These are phyloP conservation scores for Eurystomus glaucurus DNA, from an alignment of 2,797 vertebrate species.

Conservation along the genomic window DNA sequence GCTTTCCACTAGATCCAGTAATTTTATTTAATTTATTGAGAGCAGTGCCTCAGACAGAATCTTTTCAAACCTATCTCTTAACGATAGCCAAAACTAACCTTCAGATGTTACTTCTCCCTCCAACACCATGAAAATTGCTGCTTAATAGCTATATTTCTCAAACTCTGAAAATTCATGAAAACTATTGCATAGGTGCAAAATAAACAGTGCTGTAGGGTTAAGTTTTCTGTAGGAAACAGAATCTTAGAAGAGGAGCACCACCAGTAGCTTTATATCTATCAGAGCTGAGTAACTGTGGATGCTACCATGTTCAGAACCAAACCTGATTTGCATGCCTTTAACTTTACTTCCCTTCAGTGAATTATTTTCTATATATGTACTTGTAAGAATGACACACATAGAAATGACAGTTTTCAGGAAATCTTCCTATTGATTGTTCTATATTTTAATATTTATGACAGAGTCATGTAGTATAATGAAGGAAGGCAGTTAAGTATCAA, in stretches of 20 bases:
- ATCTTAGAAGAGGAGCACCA: neutral
- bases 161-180: neutral
- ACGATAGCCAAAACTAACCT: neutral
- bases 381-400: rapidly evolving
- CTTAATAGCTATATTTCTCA: neutral
- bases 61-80: neutral
- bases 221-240: neutral
- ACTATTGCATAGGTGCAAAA: neutral
- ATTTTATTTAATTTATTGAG: slow-evolving; percentile 8
- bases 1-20: neutral
- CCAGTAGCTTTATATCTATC: neutral
- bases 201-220: neutral
- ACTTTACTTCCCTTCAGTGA: neutral
- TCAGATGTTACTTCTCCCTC: neutral
- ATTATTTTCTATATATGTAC: neutral
- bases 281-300: neutral
- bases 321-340: neutral
- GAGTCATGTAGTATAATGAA: neutral
- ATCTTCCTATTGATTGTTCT: neutral
- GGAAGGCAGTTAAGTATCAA: neutral
- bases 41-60: neutral
- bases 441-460: neutral
- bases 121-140: neutral
- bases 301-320: neutral
- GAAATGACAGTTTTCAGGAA: neutral